These are phyloP conservation scores for Brachylomia viminalis DNA, from an alignment of 2,888 invertebrate genomes.

Conservation along the genomic window DNA sequence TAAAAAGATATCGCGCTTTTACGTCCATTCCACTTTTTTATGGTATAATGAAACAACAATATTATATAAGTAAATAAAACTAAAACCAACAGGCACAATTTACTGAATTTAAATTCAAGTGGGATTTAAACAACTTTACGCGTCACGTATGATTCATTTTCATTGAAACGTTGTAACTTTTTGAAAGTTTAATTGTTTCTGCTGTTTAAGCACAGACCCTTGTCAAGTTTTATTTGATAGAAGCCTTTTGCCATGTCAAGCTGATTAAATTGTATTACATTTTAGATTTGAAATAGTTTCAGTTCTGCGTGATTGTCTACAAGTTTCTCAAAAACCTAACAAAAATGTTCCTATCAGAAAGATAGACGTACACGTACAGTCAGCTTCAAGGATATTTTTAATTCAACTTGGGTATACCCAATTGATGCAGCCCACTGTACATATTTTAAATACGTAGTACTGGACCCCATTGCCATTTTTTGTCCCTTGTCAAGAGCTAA, in stretches of 20 bases:
- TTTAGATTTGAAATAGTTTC: neutral
- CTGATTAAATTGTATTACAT: neutral
- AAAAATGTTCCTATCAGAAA: neutral
- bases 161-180: slow-evolving; percentile 22
- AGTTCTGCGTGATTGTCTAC: neutral
- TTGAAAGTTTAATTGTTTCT: slow-evolving; percentile 21
- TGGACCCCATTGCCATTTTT: neutral
- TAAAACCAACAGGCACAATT: neutral
- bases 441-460: neutral
- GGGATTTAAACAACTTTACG: slow-evolving; percentile 14
- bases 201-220: slow-evolving; percentile 22
- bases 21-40: slow-evolving; percentile 10
- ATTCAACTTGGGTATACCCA: too few relatives aligned
- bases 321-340: neutral
- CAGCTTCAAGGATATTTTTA: too few relatives aligned
- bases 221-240: slow-evolving; percentile 29
- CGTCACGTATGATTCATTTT: slow-evolving; percentile 25
- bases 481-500: neutral
- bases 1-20: slow-evolving; percentile 27
- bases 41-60: slow-evolving; percentile 24
- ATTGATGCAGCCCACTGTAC: too few relatives aligned
- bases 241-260: slow-evolving; percentile 5
- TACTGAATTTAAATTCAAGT: slow-evolving; percentile 13
- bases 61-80: slow-evolving; percentile 19
- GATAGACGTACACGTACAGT: neutral